Percentiles rank a stretch among this genome's conserved stretches.
Conservation (phyloP, 2,113 vertebrate species). For the Capreolus pygargus region DNA sequence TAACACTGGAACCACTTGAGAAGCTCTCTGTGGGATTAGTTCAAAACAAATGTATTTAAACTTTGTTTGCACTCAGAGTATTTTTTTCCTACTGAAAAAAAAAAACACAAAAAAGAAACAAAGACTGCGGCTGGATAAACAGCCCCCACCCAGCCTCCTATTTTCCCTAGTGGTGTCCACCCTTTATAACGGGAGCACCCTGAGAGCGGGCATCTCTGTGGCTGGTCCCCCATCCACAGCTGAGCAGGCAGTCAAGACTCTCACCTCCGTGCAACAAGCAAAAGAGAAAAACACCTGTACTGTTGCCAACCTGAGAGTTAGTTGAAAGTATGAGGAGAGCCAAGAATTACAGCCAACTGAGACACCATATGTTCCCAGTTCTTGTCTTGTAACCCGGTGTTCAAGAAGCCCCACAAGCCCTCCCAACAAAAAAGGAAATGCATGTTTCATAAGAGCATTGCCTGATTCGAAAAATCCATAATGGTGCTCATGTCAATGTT, state of each 20-base stretch:
- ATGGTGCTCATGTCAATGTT: slow-evolving; percentile 59
- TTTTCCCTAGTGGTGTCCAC: background rate
- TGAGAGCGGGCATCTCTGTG: background rate
- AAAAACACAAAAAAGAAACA: background rate
- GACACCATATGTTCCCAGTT: slow-evolving; percentile 33
- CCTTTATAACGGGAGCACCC: background rate
- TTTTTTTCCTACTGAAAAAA: no score
- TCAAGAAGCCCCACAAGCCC: slow-evolving; percentile 48
- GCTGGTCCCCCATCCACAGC: rapidly evolving
- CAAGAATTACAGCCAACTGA: background rate
- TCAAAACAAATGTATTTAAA: background rate
- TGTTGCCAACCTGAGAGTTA: rapidly evolving
- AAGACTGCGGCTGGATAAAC: background rate
- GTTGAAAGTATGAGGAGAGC: background rate
- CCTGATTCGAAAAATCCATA: slow-evolving; percentile 52
- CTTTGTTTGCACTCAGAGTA: background rate
- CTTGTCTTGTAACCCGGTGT: background rate
- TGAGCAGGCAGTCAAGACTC: slow-evolving; percentile 4
- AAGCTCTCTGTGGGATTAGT: background rate
- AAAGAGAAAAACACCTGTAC: background rate
- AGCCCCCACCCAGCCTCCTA: background rate
- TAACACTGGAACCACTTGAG: background rate
- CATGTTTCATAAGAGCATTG: slow-evolving; percentile 59
- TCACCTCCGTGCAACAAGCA: rapidly evolving
- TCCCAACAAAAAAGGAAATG: slow-evolving; percentile 49